These are phyloP conservation scores for Ichneumoninae sp. DNA, from an alignment of 2,888 invertebrate species.

Conservation along the genomic window DNA sequence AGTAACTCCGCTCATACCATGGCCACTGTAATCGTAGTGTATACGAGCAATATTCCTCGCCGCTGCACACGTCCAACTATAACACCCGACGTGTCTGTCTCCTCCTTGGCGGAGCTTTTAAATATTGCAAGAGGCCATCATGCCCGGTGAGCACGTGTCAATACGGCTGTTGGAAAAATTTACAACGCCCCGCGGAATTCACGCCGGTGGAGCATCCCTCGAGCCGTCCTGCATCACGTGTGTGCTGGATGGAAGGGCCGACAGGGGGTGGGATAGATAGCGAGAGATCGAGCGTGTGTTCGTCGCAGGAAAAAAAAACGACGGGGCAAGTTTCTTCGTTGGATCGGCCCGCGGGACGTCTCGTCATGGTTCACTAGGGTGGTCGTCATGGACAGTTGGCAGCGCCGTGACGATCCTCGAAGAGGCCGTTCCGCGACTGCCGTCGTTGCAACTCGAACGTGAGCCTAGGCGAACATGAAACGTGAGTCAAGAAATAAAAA, in stretches of 20 bases:
- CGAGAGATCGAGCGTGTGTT: background rate
- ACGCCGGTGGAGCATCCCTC: slow-evolving; percentile 50
- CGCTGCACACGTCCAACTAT: slow-evolving; percentile 22
- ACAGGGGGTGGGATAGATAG: slow-evolving; percentile 21
- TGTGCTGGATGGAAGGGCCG: slow-evolving; percentile 19
- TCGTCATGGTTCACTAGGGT: slow-evolving; percentile 38
- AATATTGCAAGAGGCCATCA: slow-evolving; percentile 71
- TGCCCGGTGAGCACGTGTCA: slow-evolving; percentile 73
- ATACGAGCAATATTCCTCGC: slow-evolving; percentile 2
- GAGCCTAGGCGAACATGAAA: background rate
- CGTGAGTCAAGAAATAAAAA: slow-evolving; percentile 60
- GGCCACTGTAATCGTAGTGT: background rate
- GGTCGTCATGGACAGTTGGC: slow-evolving; percentile 14
- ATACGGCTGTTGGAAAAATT: slow-evolving; percentile 72
- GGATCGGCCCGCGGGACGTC: slow-evolving; percentile 55
- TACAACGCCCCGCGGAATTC: slow-evolving; percentile 71
- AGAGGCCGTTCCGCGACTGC: slow-evolving; percentile 53
- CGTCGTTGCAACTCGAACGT: slow-evolving; percentile 40
- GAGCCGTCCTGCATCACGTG: slow-evolving; percentile 40
- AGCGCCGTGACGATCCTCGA: slow-evolving; percentile 54
- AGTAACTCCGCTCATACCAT: background rate
- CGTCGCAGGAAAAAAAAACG: slow-evolving; percentile 27
- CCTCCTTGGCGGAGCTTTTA: slow-evolving; percentile 53
- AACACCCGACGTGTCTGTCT: slow-evolving; percentile 38
- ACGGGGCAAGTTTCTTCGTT: slow-evolving; percentile 13